phyloP scores from a whole-genome alignment of 2,888 invertebrate genomes.

The Plagodis dolabraria region DNA sequence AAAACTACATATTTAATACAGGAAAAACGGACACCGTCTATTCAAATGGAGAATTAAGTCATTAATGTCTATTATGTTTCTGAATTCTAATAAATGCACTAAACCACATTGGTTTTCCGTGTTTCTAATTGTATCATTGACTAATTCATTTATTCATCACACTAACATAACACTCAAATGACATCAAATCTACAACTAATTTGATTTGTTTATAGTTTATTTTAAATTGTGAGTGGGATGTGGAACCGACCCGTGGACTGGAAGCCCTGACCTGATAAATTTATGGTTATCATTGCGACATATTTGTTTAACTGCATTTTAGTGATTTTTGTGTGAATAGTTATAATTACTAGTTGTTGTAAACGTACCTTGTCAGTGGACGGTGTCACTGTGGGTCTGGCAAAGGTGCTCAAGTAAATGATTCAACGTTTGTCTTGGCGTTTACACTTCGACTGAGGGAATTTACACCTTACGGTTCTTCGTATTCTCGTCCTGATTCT shows the following conservation, averaged over 20 bases:
- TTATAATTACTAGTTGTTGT: conserved; percentile 1
- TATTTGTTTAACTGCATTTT: conserved; percentile 13
- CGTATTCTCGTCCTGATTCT: conserved; percentile 23
- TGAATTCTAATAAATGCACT: background rate
- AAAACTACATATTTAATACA: background rate
- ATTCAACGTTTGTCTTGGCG: conserved; percentile 6
- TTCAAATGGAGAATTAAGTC: background rate
- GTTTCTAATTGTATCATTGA: background rate
- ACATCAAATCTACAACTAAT: conserved; percentile 24
- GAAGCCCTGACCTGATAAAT: conserved; percentile 13
- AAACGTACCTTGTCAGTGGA: conserved; percentile 18
- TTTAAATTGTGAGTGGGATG: conserved; percentile 9
- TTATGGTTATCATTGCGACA: conserved; percentile 19
- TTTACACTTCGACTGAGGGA: conserved; percentile 7
- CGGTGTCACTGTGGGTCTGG: conserved; percentile 9
- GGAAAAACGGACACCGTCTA: background rate
- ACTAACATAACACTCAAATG: conserved; percentile 5
- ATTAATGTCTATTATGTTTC: background rate
- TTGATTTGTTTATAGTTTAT: conserved; percentile 1
- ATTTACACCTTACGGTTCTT: conserved; percentile 28
- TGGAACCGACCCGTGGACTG: conserved; percentile 15
- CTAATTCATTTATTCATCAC: background rate
- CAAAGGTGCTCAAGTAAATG: conserved; percentile 3
- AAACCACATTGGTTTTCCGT: conserved; percentile 3
- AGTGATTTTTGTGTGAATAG: conserved; percentile 12